A percentile compares a stretch with the other conserved stretches of the same genome.
Conservation (phyloP, 2,888 invertebrate genomes). For the Dione juno region DNA sequence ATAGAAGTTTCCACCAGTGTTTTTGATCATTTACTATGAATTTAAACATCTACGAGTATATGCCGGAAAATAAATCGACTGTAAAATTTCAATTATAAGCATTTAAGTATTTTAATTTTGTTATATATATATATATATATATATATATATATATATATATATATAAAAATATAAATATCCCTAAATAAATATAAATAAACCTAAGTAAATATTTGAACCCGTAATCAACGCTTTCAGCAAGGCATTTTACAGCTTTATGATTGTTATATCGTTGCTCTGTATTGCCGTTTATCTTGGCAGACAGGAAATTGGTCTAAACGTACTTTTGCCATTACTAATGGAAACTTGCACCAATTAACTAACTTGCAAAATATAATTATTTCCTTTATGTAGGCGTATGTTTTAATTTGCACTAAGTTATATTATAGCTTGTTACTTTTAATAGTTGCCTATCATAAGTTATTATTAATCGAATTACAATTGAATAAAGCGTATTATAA, state of each 20-base stretch:
- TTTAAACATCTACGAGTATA: too few species aligned
- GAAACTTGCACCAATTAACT: conserved; percentile 19
- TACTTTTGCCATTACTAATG: conserved; percentile 2
- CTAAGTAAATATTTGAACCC: too few species aligned
- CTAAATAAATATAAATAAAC: too few species aligned
- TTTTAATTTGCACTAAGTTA: conserved; percentile 2
- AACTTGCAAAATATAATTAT: conserved; percentile 11
- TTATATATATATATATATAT: too few species aligned
- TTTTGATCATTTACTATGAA: too few species aligned
- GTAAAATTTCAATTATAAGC: too few species aligned
- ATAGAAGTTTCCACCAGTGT: too few species aligned
- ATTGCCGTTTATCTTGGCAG: conserved; percentile 13
- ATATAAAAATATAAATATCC: too few species aligned
- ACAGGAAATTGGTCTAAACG: conserved; percentile 15
- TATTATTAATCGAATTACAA: neutral
- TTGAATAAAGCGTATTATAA: neutral
- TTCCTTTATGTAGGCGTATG: conserved; percentile 23
- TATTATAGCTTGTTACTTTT: neutral
- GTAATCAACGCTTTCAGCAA: too few species aligned
- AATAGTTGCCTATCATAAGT: neutral
- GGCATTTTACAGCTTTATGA: neutral
- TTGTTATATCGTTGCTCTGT: neutral
- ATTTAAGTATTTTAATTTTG: too few species aligned
- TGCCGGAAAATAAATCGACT: too few species aligned
- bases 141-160: too few species aligned